A percentile compares a stretch with the other conserved stretches of the same genome.
These are phyloP conservation scores for Trachelus tabidus DNA, from an alignment of 2,888 invertebrate species.

Conservation along the genomic window DNA sequence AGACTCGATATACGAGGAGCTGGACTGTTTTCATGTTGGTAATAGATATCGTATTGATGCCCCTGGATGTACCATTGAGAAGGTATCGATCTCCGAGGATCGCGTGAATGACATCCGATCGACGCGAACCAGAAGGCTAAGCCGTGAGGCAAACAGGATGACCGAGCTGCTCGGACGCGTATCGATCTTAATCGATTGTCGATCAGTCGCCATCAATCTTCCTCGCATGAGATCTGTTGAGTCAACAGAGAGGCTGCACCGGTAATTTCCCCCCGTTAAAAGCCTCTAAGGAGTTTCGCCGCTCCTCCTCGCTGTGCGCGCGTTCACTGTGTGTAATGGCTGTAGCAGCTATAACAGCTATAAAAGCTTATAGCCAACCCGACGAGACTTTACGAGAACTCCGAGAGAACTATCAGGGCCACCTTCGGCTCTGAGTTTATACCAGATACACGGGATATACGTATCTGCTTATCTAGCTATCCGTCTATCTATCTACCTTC, in stretches of 20 bases:
- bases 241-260: constrained; percentile 35
- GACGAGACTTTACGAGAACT: not conserved
- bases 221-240: constrained; percentile 22
- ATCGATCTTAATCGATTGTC: constrained; percentile 55
- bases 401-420: not conserved
- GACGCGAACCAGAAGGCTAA: not conserved
- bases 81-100: not conserved
- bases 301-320: not conserved
- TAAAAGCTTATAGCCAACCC: not conserved
- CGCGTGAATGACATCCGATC: not conserved
- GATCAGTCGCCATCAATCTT: constrained; percentile 51
- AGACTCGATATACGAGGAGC: not conserved
- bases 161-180: constrained; percentile 17
- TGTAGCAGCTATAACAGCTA: not conserved
- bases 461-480: not conserved
- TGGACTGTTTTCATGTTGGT: not conserved
- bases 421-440: not conserved
- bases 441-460: not conserved
- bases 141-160: constrained; percentile 22
- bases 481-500: not conserved
- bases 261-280: constrained; percentile 27
- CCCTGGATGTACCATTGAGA: not conserved
- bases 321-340: not conserved
- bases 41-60: not conserved
- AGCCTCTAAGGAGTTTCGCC: constrained; percentile 13